Percentiles rank a stretch among this genome's conserved stretches.
Evolutionary conservation across 2,888 invertebrate species (phyloP).

Genomic region (Gnatocerus cornutus): DNA sequence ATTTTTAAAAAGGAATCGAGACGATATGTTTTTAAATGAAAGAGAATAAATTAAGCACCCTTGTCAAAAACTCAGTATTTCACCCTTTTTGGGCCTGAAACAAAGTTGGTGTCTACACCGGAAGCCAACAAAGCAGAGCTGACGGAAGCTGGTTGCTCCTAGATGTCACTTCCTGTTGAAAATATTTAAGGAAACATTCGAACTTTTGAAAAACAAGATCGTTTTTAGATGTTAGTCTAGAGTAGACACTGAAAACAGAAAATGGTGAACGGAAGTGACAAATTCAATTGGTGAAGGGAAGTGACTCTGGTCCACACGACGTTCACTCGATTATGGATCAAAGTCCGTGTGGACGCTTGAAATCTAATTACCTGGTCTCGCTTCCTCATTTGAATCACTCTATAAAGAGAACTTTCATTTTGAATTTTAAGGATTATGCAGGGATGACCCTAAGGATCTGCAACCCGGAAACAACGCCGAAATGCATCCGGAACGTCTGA

Average conservation of each 20-base stretch:
- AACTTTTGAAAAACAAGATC: constrained; percentile 14
- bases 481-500: not conserved
- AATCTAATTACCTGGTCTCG: constrained; percentile 55
- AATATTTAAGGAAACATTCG: constrained; percentile 27
- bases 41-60: constrained; percentile 43
- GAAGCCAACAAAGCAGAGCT: constrained; percentile 45
- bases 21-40: constrained; percentile 38
- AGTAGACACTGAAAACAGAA: too few relatives aligned
- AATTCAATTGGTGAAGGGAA: constrained; percentile 60
- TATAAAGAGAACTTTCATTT: constrained; percentile 20
- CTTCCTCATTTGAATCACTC: constrained; percentile 54
- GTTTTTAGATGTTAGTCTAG: constrained; percentile 23
- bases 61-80: not conserved
- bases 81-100: constrained; percentile 15
- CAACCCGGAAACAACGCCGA: constrained; percentile 11
- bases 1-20: constrained; percentile 39
- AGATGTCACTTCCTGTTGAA: constrained; percentile 38
- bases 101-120: constrained; percentile 28
- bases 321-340: constrained; percentile 60
- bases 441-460: constrained; percentile 8
- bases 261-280: constrained; percentile 56
- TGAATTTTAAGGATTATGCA: constrained; percentile 23
- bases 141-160: constrained; percentile 45
- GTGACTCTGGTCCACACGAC: constrained; percentile 57
- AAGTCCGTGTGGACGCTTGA: constrained; percentile 56